phyloP scores from a whole-genome alignment of 2,888 invertebrate species.

The Notocelia uddmanniana region DNA sequence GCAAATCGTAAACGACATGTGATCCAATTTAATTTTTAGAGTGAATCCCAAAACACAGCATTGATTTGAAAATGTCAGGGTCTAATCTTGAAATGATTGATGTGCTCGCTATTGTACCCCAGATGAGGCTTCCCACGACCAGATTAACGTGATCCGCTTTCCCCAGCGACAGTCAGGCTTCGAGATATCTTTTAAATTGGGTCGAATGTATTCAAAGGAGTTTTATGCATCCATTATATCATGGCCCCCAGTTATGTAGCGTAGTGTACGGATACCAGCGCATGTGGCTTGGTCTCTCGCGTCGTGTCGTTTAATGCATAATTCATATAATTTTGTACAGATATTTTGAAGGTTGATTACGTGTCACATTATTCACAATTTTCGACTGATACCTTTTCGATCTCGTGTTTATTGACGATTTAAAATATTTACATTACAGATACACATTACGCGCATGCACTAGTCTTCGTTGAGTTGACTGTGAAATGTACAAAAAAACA shows the following conservation, averaged over 20 bases:
- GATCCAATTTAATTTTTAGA: slow-evolving; percentile 43
- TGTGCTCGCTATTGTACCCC: slow-evolving; percentile 55
- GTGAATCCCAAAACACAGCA: slow-evolving; percentile 55
- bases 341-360: slow-evolving; percentile 62
- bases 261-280: not conserved
- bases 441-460: too few species aligned
- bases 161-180: slow-evolving; percentile 4
- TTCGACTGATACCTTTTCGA: slow-evolving; percentile 66
- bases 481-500: too few species aligned
- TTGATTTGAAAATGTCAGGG: slow-evolving; percentile 60
- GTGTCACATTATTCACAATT: slow-evolving; percentile 77
- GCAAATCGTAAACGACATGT: slow-evolving; percentile 23
- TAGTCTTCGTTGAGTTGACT: too few species aligned
- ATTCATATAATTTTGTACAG: slow-evolving; percentile 70
- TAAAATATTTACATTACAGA: slow-evolving; percentile 19
- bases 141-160: slow-evolving; percentile 41
- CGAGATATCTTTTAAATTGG: slow-evolving; percentile 34
- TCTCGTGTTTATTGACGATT: slow-evolving; percentile 50
- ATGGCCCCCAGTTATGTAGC: not conserved
- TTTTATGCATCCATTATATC: slow-evolving; percentile 24
- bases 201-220: slow-evolving; percentile 44
- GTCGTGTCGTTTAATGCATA: slow-evolving; percentile 61
- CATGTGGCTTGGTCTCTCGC: slow-evolving; percentile 49
- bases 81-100: slow-evolving; percentile 68
- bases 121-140: slow-evolving; percentile 50